Base-by-base conservation (phyloP, 2,797 vertebrate genomes). In the Erpetoichthys calabaricus region DNA sequence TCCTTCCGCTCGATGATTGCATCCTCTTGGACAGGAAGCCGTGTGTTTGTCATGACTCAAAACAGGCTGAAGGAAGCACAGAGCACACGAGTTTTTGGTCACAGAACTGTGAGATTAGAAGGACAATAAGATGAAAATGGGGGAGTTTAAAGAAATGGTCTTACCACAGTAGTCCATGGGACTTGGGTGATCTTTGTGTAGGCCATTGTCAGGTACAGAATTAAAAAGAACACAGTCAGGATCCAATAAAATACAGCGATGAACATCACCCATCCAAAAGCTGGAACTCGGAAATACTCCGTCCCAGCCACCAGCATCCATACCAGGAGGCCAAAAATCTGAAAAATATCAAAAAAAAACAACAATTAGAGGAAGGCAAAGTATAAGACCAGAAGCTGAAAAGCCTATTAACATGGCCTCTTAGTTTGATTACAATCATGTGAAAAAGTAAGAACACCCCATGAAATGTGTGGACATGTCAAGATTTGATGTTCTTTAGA, bases 181-280 rank as follows among this genome's bases (percentile, higher is more conserved):
- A 96, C 76, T 59, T 86, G 84, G 1, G 85, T 78, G 44, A 89
- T 86, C 80, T 83, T 87, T 57, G 75, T 86, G 63, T 93, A 83
- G 53, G 74, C 85, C 80, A 83, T 84, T 9, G 82, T 92, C 67
- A 96, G 80, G 72, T 88, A 87, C 78, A 91, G 68, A 58, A 96
- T 73, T 65, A 94, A 88, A 66, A 92, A 84, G 73, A 85, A 86
- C 66, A 91, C 53, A 0, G 91, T 89, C 62, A 92, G 79, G 64
- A 91, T 76, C 92, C 93, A 97, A 71, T 83, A 90, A 61, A 85
- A 78, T 46, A 93, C 77, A 55, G 90, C 78, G 50, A 93, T 83
- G 68, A 92, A 92, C 90, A 94, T 92, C 68, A 92, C 89, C 88
- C 91, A 95, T 72, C 83, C 87, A 0, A 93, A 86, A 2, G 83